Percentiles rank a stretch among this genome's conserved stretches.
phyloP scores from a whole-genome alignment of 1,140 invertebrate genomes.

The Drosophila navojoa region DNA sequence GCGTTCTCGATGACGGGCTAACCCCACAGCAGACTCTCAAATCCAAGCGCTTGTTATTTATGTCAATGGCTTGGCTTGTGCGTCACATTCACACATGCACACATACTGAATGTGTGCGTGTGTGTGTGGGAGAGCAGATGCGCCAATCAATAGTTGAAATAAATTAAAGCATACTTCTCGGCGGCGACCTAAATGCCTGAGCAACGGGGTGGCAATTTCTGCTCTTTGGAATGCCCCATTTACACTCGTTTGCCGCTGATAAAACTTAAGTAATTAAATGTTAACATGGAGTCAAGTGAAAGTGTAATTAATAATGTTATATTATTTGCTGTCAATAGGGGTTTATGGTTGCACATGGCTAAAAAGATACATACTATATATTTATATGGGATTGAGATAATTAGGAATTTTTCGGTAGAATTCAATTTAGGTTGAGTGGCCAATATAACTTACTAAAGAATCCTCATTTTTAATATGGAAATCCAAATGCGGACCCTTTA shows the following conservation, averaged over 20 bases:
- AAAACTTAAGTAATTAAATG: not conserved
- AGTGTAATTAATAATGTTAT: not conserved
- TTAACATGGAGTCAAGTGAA: not conserved
- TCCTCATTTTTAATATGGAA: too few relatives aligned
- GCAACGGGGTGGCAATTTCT: constrained; percentile 55
- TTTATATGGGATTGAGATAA: too few relatives aligned
- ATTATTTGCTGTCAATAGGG: not conserved
- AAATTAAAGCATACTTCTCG: constrained; percentile 71
- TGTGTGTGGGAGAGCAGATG: constrained; percentile 20
- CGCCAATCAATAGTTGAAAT: constrained; percentile 50
- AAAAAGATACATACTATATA: too few relatives aligned
- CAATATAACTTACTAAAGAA: too few relatives aligned
- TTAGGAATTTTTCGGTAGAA: too few relatives aligned
- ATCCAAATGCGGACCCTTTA: too few relatives aligned
- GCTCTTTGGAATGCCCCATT: constrained; percentile 19
- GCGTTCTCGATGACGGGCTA: constrained; percentile 35
- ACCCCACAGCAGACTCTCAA: not conserved
- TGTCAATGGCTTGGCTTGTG: constrained; percentile 60
- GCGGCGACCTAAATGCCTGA: constrained; percentile 64
- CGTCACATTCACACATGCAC: constrained; percentile 22
- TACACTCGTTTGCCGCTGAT: constrained; percentile 9
- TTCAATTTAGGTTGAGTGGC: too few relatives aligned
- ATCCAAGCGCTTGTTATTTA: constrained; percentile 56
- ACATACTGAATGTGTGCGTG: not conserved
- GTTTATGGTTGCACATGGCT: too few relatives aligned